Evolutionary conservation across 2,888 invertebrate species (phyloP).

Genomic region (Schizaphis graminum): DNA sequence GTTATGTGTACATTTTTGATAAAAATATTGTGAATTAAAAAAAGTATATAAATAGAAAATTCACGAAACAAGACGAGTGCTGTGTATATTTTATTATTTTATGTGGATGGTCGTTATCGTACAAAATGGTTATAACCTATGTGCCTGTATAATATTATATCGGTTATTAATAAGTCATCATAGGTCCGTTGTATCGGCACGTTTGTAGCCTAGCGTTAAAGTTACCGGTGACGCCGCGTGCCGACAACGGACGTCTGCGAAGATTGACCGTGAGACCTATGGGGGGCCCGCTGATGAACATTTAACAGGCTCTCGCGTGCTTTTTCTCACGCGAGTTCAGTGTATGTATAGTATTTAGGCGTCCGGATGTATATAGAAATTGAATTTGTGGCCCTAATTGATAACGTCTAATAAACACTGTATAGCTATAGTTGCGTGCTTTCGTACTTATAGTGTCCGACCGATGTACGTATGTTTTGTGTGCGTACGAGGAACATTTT

Average conservation of each 20-base stretch:
- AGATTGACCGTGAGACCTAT: not conserved
- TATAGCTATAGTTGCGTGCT: not conserved
- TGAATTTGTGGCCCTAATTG: not conserved
- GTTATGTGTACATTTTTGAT: not conserved
- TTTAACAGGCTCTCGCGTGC: constrained; percentile 46
- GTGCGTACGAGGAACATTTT: not conserved
- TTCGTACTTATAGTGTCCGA: not conserved
- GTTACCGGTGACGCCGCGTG: constrained; percentile 4
- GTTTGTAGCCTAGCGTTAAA: constrained; percentile 57
- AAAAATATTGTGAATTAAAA: not conserved
- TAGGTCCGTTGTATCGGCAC: constrained; percentile 37
- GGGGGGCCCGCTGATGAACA: constrained; percentile 31
- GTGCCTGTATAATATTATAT: not conserved
- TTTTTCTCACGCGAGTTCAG: constrained; percentile 48
- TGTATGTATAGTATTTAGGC: not conserved
- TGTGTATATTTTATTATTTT: not conserved
- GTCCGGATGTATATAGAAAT: not conserved
- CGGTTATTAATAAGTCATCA: constrained; percentile 52
- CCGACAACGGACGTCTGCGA: not conserved
- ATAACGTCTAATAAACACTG: not conserved
- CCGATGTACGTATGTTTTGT: not conserved
- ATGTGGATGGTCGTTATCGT: not conserved
- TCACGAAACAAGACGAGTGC: not conserved
- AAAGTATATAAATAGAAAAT: not conserved
- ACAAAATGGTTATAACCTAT: not conserved